Evolutionary conservation across 2,797 vertebrate genomes (phyloP), one percentile per base, ranked within the genome.

Genomic region (Chanos chanos): DNA sequence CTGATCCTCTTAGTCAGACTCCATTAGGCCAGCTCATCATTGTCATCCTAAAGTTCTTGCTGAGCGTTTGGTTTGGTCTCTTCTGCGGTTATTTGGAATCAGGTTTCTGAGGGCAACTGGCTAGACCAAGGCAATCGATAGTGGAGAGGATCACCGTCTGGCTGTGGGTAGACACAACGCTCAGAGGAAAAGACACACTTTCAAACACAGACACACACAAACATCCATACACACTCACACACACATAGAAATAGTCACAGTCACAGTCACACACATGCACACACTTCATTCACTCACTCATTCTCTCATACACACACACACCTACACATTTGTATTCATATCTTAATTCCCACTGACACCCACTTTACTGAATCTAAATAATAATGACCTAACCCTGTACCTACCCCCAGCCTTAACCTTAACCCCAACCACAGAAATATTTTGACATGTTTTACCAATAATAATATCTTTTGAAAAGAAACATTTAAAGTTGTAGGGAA

Each of bases 41-140:
- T 61, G 54, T 7, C 25, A 1, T 18, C 4, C 21, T 44, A 47
- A 41, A 30, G 50, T 58, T 58, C 48, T 57, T 48, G 34, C 48
- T 48, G 48, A 43, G 44, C 52, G 2, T 50, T 41, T 50, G 25
- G 25, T 45, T 49, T 36, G 36, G 21, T 15, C 34, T 19, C 37
- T 34, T 48, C 41, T 62, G 49, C 15, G 56, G 45, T 72, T 64
- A 59, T 52, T 57, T 28, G 41, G 58, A 64, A 62, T 47, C 47
- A 59, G 51, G 54, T 65, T 65, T 57, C 36, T 68, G 22, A 25
- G 66, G 55, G 57, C 66, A 69, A 61, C 37, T 57, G 54, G 49
- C 45, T 37, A 64, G 50, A 51, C 65, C 13, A 25, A 48, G 59
- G 52, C 61, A 69, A 69, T 69, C 66, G 37, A 56, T 69, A 61